Base-by-base conservation (phyloP, 1,140 invertebrate species). In the Drosophila neocordata region DNA sequence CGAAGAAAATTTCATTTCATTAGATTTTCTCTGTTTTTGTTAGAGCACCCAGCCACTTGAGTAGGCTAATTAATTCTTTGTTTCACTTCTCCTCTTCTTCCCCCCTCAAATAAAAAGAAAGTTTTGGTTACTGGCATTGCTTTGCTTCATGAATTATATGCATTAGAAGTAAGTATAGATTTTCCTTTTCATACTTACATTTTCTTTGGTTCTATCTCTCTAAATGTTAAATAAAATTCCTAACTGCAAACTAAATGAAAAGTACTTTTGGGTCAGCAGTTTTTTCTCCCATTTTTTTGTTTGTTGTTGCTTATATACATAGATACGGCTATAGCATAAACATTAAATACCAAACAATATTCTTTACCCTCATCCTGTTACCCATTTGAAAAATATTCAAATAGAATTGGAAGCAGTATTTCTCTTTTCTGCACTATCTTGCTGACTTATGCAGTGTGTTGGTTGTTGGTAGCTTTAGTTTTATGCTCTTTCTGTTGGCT, bases 11-110 rank as follows among this genome's bases (percentile, higher is more conserved):
- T 70, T 37, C 34, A 63, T 64, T 74, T 69, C 57, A 73, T 24
- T 31, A 31, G 27, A 31, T 31, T 13, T 65, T 11, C 22, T 8
- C 12, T 13, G 9, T 37, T 22, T 31, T 35, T 15, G 18, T 13
- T 57, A 51, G 48, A 35, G n/a, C 35, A 52, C 52, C 22, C 41
- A 41, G 35, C 56, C 75, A 73, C 60, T 79, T 79, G 61, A 44
- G 65, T 70, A 72, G 62, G 62, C 70, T 77, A 77, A 77, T 77
- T 77, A 76, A 77, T 79, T 74, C 58, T 59, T 74, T 62, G 65
- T 65, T 48, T 35, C 20, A 24, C 24, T 24, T 52, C 48, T 76
- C 24, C 27, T 24, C 27, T 24, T 4, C 22, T 24, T 24, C 34
- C 44, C 24, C n/a, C n/a, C n/a, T n/a, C n/a, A n/a, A n/a, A n/a